phyloP scores from a whole-genome alignment of 2,113 vertebrate genomes.

The Sterrhoptilus dennistouni region DNA sequence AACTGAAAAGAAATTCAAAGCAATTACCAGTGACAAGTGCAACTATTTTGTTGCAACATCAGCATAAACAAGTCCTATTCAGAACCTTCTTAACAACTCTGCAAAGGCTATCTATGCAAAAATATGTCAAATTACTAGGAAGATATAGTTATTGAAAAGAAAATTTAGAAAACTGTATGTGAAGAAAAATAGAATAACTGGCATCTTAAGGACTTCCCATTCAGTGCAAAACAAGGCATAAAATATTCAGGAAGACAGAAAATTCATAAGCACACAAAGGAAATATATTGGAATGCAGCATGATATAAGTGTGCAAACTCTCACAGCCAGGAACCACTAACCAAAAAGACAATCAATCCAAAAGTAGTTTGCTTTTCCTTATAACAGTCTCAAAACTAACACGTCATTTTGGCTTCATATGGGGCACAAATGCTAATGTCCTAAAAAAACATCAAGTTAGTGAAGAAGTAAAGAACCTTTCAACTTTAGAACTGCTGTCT shows the following conservation, averaged over 20 bases:
- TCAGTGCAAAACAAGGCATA: neutral
- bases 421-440: neutral
- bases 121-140: neutral
- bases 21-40: neutral
- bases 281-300: neutral
- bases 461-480: neutral
- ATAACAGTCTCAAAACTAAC: neutral
- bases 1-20: neutral
- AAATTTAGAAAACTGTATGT: neutral
- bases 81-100: neutral
- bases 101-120: neutral
- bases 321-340: neutral
- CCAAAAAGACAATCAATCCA: neutral
- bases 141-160: neutral
- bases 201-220: neutral
- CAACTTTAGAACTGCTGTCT: neutral
- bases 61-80: neutral
- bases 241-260: neutral
- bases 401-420: neutral
- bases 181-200: neutral
- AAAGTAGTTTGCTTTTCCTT: neutral
- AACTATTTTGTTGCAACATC: neutral
- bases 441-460: neutral
- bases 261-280: neutral
- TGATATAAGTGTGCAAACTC: neutral